Conservation (phyloP, 2,113 vertebrate genomes). For the Gadus macrocephalus region DNA sequence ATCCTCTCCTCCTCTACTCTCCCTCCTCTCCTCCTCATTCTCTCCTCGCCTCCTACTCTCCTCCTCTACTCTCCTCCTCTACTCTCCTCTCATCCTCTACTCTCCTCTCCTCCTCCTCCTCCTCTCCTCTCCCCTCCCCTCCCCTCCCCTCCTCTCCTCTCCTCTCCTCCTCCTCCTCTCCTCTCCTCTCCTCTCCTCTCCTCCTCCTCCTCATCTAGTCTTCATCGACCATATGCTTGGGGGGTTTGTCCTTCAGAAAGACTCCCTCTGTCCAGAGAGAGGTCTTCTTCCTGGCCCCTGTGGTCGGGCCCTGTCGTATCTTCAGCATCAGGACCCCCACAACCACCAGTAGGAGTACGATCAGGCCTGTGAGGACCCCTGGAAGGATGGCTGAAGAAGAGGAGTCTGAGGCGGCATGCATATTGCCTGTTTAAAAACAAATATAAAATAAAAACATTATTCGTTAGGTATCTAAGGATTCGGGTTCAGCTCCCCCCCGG, state of each 20-base stretch:
- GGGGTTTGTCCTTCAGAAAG: constrained; percentile 24
- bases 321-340: constrained; percentile 37
- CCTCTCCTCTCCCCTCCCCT: background rate
- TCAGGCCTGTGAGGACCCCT: constrained; percentile 12
- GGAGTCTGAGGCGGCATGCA: fast-evolving
- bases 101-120: background rate
- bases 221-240: too few relatives aligned
- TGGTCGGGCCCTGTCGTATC: constrained; percentile 1
- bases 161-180: background rate
- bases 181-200: background rate
- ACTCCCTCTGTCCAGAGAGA: constrained; percentile 60
- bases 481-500: too few relatives aligned
- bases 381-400: constrained; percentile 14
- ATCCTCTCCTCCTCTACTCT: background rate
- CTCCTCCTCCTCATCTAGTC: background rate
- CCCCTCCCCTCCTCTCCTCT: background rate
- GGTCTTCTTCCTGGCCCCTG: constrained; percentile 23
- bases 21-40: too few relatives aligned
- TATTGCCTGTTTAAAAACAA: constrained; percentile 23
- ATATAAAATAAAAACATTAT: background rate
- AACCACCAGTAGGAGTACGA: constrained; percentile 34
- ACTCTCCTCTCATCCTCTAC: background rate
- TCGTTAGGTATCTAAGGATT: background rate
- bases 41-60: background rate
- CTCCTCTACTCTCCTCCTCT: background rate